These are phyloP conservation scores for Helostoma temminkii DNA, from an alignment of 2,797 vertebrate genomes.

Conservation along the genomic window DNA sequence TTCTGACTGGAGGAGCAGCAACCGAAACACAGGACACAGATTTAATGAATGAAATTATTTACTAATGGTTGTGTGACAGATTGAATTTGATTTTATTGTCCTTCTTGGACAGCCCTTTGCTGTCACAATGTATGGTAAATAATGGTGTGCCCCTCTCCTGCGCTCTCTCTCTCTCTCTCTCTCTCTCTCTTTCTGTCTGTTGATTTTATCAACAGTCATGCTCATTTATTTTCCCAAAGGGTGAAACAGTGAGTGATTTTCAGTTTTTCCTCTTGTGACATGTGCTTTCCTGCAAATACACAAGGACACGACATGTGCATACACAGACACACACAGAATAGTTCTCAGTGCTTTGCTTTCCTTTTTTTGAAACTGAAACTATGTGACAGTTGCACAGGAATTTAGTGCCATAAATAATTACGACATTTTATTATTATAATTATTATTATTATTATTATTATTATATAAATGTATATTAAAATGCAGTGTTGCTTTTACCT, in stretches of 20 bases:
- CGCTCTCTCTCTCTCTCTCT: neutral
- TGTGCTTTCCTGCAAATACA: slow-evolving; percentile 65
- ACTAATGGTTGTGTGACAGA: slow-evolving; percentile 39
- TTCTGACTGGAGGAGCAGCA: slow-evolving; percentile 49
- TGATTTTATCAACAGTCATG: slow-evolving; percentile 44
- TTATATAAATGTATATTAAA: slow-evolving; percentile 73
- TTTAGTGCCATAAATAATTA: slow-evolving; percentile 78
- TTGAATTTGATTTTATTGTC: slow-evolving; percentile 58
- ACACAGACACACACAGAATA: slow-evolving; percentile 36
- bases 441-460: slow-evolving; percentile 56
- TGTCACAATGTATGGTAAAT: slow-evolving; percentile 49
- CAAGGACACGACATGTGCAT: slow-evolving; percentile 19
- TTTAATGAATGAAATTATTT: slow-evolving; percentile 62
- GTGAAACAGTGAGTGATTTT: slow-evolving; percentile 62
- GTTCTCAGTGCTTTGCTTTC: slow-evolving; percentile 63
- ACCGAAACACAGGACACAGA: slow-evolving; percentile 43
- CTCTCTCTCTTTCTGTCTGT: slow-evolving; percentile 42
- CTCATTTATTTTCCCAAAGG: slow-evolving; percentile 55
- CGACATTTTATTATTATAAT: slow-evolving; percentile 60
- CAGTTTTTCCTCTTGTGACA: slow-evolving; percentile 60
- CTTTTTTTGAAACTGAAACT: slow-evolving; percentile 60
- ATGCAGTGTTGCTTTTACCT: slow-evolving; percentile 79
- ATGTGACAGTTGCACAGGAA: slow-evolving; percentile 76
- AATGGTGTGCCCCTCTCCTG: slow-evolving; percentile 23
- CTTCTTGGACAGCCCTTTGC: slow-evolving; percentile 18